Percentiles rank a stretch among this genome's conserved stretches.
These are phyloP conservation scores for Azorinus chamasolen DNA, from an alignment of 2,888 invertebrate genomes.

Conservation along the genomic window DNA sequence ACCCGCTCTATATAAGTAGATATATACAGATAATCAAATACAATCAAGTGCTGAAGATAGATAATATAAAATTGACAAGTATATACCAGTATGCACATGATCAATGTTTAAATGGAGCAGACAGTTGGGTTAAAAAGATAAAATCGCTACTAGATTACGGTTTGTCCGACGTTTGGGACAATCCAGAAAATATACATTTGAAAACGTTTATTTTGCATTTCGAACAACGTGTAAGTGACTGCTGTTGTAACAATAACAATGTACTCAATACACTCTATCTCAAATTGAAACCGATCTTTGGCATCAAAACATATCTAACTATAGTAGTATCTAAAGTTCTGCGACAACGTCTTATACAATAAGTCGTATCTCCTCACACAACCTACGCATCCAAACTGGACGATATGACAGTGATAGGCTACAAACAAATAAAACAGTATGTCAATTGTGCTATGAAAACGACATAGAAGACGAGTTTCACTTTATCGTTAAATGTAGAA, in stretches of 20 bases:
- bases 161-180: too few relatives aligned
- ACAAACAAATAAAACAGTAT: slow-evolving; percentile 1
- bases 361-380: slow-evolving; percentile 1
- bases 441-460: neutral
- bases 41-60: neutral
- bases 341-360: neutral
- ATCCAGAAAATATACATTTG: too few relatives aligned
- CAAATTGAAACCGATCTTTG: too few relatives aligned
- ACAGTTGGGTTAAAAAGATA: slow-evolving; percentile 8
- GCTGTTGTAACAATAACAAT: neutral
- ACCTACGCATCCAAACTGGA: neutral
- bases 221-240: neutral
- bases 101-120: neutral
- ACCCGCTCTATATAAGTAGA: slow-evolving; percentile 4
- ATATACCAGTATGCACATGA: neutral
- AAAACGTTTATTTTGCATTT: too few relatives aligned
- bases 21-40: slow-evolving; percentile 2
- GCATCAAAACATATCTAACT: too few relatives aligned
- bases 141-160: neutral
- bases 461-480: slow-evolving; percentile 5
- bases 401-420: neutral
- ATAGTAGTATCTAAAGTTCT: neutral
- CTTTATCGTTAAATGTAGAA: too few relatives aligned
- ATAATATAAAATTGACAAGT: slow-evolving; percentile 4
- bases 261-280: too few relatives aligned